Evolutionary conservation across 2,797 vertebrate species (phyloP).

Genomic region (Pterois miles): DNA sequence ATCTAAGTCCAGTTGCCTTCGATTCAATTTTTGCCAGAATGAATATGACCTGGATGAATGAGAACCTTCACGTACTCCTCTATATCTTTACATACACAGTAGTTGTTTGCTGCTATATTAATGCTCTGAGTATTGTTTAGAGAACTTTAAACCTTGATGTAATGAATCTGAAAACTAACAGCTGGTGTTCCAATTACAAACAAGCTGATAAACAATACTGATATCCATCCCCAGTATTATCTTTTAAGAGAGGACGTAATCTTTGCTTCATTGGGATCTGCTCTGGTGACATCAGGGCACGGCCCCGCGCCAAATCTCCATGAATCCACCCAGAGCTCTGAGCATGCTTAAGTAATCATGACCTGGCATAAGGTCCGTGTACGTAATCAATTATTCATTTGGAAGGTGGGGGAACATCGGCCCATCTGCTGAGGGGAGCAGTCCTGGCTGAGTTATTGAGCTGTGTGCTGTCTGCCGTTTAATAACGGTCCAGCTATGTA

Average conservation of each 20-base stretch:
- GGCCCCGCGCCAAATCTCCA: constrained; percentile 24
- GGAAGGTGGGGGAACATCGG: constrained; percentile 53
- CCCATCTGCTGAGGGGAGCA: constrained; percentile 76
- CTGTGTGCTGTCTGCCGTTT: constrained; percentile 54
- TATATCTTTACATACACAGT: too few species aligned
- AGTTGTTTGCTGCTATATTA: too few species aligned
- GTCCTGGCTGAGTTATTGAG: constrained; percentile 71
- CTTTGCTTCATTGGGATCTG: constrained; percentile 27
- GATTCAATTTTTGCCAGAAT: too few species aligned
- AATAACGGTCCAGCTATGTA: constrained; percentile 47
- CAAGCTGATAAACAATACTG: background rate
- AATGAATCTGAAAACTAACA: background rate
- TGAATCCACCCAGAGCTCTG: constrained; percentile 57
- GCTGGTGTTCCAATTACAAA: constrained; percentile 6
- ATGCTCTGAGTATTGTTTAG: too few species aligned
- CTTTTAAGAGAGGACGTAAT: constrained; percentile 13
- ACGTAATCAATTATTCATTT: constrained; percentile 76
- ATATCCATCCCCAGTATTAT: background rate
- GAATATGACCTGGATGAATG: too few species aligned
- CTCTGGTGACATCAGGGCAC: constrained; percentile 41
- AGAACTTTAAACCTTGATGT: background rate
- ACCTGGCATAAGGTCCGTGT: constrained; percentile 77
- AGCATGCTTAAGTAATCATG: constrained; percentile 74
- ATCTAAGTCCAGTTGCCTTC: too few species aligned
- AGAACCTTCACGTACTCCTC: too few species aligned